These are phyloP conservation scores for Thereva unica DNA, from an alignment of 2,888 invertebrate genomes.

Conservation along the genomic window DNA sequence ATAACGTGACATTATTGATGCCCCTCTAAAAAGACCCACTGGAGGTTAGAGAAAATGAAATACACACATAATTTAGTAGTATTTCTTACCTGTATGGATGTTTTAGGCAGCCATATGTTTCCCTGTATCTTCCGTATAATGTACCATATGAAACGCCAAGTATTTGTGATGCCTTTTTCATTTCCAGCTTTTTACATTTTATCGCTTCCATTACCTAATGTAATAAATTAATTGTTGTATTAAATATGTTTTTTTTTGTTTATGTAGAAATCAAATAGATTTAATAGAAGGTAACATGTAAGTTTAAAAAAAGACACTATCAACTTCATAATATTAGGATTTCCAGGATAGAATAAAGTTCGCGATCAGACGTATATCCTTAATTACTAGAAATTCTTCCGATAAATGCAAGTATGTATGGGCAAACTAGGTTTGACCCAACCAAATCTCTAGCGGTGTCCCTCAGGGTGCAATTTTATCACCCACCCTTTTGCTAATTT, in stretches of 20 bases:
- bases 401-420: no score
- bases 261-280: no score
- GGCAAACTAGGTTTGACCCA: no score
- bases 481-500: no score
- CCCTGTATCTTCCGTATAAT: constrained; percentile 84
- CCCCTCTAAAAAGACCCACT: constrained; percentile 40
- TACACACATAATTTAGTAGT: constrained; percentile 16
- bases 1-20: constrained; percentile 43
- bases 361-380: no score
- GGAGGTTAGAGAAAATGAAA: constrained; percentile 22
- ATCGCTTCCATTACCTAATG: constrained; percentile 81
- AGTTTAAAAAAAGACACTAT: no score
- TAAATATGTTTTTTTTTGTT: neutral
- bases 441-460: no score
- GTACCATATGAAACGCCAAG: constrained; percentile 90
- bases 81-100: constrained; percentile 77
- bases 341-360: no score
- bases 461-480: no score
- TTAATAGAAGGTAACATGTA: no score
- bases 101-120: constrained; percentile 86
- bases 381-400: no score
- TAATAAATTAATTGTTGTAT: neutral
- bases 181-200: constrained; percentile 86
- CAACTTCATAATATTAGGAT: no score
- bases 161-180: constrained; percentile 90